Evolutionary conservation across 2,888 invertebrate species (phyloP).

Genomic region (Saturnia japonica): DNA sequence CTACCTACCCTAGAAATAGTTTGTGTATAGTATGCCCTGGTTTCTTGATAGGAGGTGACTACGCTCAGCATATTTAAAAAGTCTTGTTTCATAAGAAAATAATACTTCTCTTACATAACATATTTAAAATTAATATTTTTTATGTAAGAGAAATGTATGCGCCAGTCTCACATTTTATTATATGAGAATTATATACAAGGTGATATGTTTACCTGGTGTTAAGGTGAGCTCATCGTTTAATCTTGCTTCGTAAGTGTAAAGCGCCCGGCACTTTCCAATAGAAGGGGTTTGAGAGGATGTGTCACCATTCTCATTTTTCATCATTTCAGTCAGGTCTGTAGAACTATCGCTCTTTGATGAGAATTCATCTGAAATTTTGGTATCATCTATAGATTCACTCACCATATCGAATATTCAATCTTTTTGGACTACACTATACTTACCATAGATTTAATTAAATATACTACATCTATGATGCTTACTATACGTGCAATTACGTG

Average conservation of each 20-base stretch:
- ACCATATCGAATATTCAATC: too few relatives aligned
- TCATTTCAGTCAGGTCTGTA: slow-evolving; percentile 71
- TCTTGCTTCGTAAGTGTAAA: slow-evolving; percentile 94
- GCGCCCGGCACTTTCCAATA: slow-evolving; percentile 90
- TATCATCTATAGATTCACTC: too few relatives aligned
- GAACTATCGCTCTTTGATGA: slow-evolving; percentile 88
- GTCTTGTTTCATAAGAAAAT: neutral
- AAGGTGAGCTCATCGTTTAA: slow-evolving; percentile 92
- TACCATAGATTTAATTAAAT: too few relatives aligned
- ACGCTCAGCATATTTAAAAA: neutral
- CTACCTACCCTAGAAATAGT: too few relatives aligned
- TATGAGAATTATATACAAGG: neutral
- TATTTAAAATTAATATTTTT: neutral
- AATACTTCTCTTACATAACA: neutral
- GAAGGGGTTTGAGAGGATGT: slow-evolving; percentile 44
- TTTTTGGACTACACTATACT: too few relatives aligned
- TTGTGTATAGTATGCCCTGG: too few relatives aligned
- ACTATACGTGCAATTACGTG: too few relatives aligned
- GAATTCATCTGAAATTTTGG: slow-evolving; percentile 85
- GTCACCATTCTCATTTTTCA: slow-evolving; percentile 77
- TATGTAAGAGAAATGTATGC: neutral
- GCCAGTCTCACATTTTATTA: neutral
- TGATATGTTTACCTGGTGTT: slow-evolving; percentile 78
- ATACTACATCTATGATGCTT: too few relatives aligned
- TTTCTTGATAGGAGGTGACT: neutral